These are phyloP conservation scores for Leptinotarsa defecta DNA, from an alignment of 1,140 invertebrate species.

Conservation along the genomic window DNA sequence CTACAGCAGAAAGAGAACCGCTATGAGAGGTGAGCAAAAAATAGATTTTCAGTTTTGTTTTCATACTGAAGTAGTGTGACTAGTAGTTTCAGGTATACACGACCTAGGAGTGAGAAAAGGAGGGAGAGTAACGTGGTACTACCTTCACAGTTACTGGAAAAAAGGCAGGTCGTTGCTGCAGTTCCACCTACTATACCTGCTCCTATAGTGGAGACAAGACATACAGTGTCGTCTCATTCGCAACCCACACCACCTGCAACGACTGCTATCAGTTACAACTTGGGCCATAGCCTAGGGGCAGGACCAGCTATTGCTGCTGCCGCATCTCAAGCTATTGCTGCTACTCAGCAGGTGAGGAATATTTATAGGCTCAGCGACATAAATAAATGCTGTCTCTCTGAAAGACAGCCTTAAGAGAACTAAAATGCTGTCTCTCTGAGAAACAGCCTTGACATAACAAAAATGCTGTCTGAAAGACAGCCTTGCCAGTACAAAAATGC, in stretches of 20 bases:
- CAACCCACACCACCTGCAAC: constrained; percentile 42
- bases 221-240: constrained; percentile 24
- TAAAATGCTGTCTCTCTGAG: too few species aligned
- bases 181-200: constrained; percentile 20
- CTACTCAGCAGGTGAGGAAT: constrained; percentile 81
- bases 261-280: constrained; percentile 57
- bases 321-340: constrained; percentile 93
- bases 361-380: too few species aligned
- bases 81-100: constrained; percentile 41
- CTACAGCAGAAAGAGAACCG: constrained; percentile 61
- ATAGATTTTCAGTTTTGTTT: background rate
- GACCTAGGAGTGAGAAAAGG: constrained; percentile 51
- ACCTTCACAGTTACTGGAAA: constrained; percentile 54
- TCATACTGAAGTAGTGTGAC: constrained; percentile 1
- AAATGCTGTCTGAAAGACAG: too few species aligned
- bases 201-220: constrained; percentile 42
- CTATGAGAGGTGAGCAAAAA: constrained; percentile 48
- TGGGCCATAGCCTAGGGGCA: constrained; percentile 68
- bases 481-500: too few species aligned
- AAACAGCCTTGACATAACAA: too few species aligned
- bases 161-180: constrained; percentile 52
- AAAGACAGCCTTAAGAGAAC: too few species aligned
- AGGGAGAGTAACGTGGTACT: constrained; percentile 49
- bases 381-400: too few species aligned
- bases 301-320: constrained; percentile 92